Evolutionary conservation across 2,113 vertebrate genomes (phyloP).

Genomic region (Ammodytes marinus): DNA sequence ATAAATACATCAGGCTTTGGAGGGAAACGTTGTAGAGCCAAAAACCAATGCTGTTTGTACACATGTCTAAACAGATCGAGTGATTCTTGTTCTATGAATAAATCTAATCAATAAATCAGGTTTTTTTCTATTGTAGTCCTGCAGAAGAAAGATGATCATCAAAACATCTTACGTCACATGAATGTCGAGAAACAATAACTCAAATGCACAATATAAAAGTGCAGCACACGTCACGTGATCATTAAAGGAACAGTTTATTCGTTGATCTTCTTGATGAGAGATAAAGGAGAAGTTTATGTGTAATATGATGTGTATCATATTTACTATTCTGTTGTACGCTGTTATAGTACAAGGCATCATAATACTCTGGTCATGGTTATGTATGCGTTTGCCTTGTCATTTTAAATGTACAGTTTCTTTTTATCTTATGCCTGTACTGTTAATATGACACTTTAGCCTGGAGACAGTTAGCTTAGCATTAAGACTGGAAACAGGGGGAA

Average conservation of each 20-base stretch:
- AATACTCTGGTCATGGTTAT: too few species aligned
- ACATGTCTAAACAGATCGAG: background rate
- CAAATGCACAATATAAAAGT: background rate
- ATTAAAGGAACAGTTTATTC: background rate
- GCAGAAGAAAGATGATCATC: background rate
- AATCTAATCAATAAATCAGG: background rate
- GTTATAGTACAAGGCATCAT: too few species aligned
- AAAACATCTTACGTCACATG: background rate
- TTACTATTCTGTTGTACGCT: too few species aligned
- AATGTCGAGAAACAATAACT: background rate
- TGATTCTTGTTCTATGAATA: slow-evolving; percentile 15
- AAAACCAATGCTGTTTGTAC: background rate
- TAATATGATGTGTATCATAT: too few species aligned
- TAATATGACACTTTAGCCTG: background rate
- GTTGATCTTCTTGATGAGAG: background rate
- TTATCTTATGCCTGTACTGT: background rate
- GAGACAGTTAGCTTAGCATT: background rate
- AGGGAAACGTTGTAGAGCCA: slow-evolving; percentile 20
- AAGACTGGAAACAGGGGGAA: background rate
- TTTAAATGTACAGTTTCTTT: too few species aligned
- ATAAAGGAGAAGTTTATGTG: background rate
- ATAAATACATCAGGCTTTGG: slow-evolving; percentile 48
- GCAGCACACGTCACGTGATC: background rate
- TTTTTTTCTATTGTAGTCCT: too few species aligned
- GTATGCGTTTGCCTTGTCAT: too few species aligned